phyloP scores from a whole-genome alignment of 2,797 vertebrate species.

The Astyanax mexicanus region DNA sequence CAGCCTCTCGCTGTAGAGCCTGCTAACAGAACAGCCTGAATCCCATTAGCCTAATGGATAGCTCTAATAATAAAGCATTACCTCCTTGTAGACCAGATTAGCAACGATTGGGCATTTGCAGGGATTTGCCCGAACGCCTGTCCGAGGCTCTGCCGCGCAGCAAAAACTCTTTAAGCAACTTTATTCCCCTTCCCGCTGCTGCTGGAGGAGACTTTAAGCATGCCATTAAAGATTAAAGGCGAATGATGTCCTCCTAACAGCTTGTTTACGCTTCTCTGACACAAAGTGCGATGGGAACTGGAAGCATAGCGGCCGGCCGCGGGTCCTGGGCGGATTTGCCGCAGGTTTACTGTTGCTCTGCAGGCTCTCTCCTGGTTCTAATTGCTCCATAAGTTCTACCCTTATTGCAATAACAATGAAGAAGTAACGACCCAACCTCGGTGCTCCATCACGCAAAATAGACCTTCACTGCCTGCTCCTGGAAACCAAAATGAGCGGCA shows the following conservation, averaged over 20 bases:
- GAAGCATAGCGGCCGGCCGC: conserved; percentile 36
- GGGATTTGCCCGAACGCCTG: conserved; percentile 68
- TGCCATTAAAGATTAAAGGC: conserved; percentile 51
- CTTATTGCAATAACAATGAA: conserved; percentile 43
- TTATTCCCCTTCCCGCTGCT: conserved; percentile 58
- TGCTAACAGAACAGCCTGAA: conserved; percentile 68
- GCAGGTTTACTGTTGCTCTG: conserved; percentile 28
- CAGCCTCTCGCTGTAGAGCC: conserved; percentile 64
- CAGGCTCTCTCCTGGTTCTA: conserved; percentile 40
- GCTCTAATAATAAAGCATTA: conserved; percentile 78
- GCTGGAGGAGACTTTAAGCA: conserved; percentile 54
- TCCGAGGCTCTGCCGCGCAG: conserved; percentile 63
- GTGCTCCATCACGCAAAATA: conserved; percentile 51
- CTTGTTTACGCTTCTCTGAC: conserved; percentile 61
- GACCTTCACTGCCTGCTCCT: conserved; percentile 27
- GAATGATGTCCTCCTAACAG: conserved; percentile 59
- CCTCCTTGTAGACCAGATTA: conserved; percentile 74
- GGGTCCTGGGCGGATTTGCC: conserved; percentile 35
- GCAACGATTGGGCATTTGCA: conserved; percentile 71
- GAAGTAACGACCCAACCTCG: conserved; percentile 58
- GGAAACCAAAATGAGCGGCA: conserved; percentile 47
- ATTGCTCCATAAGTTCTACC: conserved; percentile 44
- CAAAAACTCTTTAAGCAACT: conserved; percentile 66
- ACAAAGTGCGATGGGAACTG: conserved; percentile 48
- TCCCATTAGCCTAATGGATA: conserved; percentile 77